Evolutionary conservation across 2,797 vertebrate species (phyloP), one percentile per base, ranked within the genome.

Genomic region (Bryconaethiops microstoma): DNA sequence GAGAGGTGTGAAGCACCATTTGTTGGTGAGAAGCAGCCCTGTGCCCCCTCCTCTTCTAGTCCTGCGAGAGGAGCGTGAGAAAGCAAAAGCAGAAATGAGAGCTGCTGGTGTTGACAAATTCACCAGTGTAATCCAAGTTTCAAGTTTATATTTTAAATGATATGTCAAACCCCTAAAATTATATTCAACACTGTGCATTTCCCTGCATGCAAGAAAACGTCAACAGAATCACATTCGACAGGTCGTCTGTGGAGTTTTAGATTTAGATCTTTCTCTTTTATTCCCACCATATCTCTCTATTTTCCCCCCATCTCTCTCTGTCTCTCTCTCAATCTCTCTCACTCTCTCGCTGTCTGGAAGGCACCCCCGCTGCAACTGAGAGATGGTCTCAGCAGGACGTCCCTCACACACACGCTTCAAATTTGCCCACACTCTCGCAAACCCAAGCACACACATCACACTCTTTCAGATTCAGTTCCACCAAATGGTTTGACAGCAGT

Each of bases 381-480:
- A 83, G 77, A 89, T 84, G 75, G 57, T 76, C 83, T 69, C 85
- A 80, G 88, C 79, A 77, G 83, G 86, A 73, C 48, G 64, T 54
- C 75, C 29, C 62, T 59, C 69, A 81, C 83, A 87, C 76, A 85
- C 74, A 62, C 70, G 80, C 78, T 85, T 84, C 81, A 82, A 83
- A 84, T 69, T 57, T 45, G 16, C 77, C 77, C 68, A 81, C 52
- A 73, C 76, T 59, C 40, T 57, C 40, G 8, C 21, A 50, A 65
- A 25, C 25, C 68, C 55, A 74, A 59, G 73, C 76, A 17, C 12
- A 55, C 77, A 65, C 65, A 79, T 39, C 35, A 64, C 45, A 75
- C 48, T 68, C 71, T 29, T 77, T 84, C 78, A 48, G 76, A 79
- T 76, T 73, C 77, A 82, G 67, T 82, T 68, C 75, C 65, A 39